phyloP scores from a whole-genome alignment of 2,797 vertebrate genomes.

The Cynodonichthys magdalenae region DNA sequence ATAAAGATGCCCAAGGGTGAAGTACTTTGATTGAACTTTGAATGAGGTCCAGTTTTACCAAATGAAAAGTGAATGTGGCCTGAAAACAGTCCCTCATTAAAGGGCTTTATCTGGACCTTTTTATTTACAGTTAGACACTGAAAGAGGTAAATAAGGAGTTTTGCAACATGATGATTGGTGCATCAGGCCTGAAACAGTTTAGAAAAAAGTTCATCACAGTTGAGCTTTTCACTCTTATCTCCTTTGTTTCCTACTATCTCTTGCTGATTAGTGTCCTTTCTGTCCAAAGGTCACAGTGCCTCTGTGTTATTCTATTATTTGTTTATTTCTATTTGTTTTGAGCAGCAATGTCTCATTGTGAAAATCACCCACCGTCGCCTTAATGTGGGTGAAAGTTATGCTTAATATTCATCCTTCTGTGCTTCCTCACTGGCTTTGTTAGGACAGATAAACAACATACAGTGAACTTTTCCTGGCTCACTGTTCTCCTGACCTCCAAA shows the following conservation, averaged over 20 bases:
- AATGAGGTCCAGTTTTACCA: constrained; percentile 20
- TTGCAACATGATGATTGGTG: constrained; percentile 35
- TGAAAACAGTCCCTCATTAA: constrained; percentile 39
- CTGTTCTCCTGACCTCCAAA: constrained; percentile 23
- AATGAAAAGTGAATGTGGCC: constrained; percentile 38
- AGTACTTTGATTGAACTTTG: constrained; percentile 20
- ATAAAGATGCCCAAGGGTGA: constrained; percentile 1
- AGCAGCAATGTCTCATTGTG: neutral
- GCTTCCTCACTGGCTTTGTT: constrained; percentile 5
- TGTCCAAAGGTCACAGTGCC: no score
- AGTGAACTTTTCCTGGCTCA: neutral
- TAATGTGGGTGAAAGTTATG: constrained; percentile 25
- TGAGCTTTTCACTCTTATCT: constrained; percentile 16
- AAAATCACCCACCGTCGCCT: constrained; percentile 5
- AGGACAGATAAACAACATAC: neutral
- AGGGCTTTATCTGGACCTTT: constrained; percentile 49
- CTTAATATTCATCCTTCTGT: constrained; percentile 6
- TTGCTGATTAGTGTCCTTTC: neutral
- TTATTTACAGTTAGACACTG: constrained; percentile 52
- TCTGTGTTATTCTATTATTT: neutral
- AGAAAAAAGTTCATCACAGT: constrained; percentile 35
- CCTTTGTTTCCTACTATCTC: neutral
- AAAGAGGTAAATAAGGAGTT: constrained; percentile 18
- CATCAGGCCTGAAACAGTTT: constrained; percentile 40
- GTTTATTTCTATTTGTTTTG: neutral